Conservation (phyloP, 35 echinoderm and acorn worm genomes). For the Heliocidaris erythrogramma region DNA sequence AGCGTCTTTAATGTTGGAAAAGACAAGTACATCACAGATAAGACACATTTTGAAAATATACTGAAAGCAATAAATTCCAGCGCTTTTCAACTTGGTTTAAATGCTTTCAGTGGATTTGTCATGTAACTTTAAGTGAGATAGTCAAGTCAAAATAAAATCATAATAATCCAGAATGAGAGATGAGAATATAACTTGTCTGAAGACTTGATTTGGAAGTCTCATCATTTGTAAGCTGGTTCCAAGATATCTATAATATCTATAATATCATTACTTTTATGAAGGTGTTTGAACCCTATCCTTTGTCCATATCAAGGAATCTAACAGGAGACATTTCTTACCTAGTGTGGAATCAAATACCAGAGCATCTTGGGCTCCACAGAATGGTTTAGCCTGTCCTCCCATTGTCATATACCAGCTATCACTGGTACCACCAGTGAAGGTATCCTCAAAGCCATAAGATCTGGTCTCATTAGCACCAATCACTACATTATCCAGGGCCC, state of each 20-base stretch:
- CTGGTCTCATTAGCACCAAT: conserved; percentile 95
- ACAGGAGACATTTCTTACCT: conserved; percentile 53
- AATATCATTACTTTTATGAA: too few relatives aligned
- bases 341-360: conserved; percentile 65
- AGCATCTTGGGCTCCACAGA: conserved; percentile 68
- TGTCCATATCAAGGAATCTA: too few relatives aligned
- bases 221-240: too few relatives aligned
- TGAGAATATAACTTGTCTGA: too few relatives aligned
- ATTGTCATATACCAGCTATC: conserved; percentile 88
- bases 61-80: not conserved
- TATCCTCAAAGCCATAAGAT: conserved; percentile 74
- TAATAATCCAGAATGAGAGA: too few relatives aligned
- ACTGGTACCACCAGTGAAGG: conserved; percentile 55
- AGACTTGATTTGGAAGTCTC: too few relatives aligned
- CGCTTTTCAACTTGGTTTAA: too few relatives aligned
- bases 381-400: conserved; percentile 55
- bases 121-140: too few relatives aligned
- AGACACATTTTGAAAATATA: not conserved
- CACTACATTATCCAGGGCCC: conserved; percentile 91
- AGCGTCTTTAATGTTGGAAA: not conserved
- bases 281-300: too few relatives aligned
- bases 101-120: too few relatives aligned
- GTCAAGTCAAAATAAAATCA: too few relatives aligned
- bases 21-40: not conserved
- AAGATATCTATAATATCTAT: too few relatives aligned